Base-by-base conservation (phyloP, 1,140 invertebrate species). In the Agraylea sexmaculata region DNA sequence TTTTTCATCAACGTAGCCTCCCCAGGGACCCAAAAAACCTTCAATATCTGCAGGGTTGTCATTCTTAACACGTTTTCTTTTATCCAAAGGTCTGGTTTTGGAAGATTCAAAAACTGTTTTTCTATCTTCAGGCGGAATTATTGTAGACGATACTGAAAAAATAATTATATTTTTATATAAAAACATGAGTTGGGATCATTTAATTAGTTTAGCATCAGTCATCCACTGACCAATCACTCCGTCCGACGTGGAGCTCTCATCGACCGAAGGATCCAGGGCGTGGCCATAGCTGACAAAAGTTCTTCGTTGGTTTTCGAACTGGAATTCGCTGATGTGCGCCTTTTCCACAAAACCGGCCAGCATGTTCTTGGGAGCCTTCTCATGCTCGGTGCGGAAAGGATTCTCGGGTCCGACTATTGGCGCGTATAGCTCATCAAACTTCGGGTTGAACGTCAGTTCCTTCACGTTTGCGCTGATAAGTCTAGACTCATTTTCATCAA, bases 21-120 rank as follows among this genome's bases (percentile, higher is more conserved):
- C 94, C 96, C 96, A 99, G 0, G 95, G 96, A 1, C 96, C 95
- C 2, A 93, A 64, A 60, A 94, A 98, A 5, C 92, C 93, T 42
- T 88, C 88, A 42, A 99, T 76, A 69, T 99, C 95, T 20, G 74
- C 67, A 0, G 95, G 78, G 62, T 97, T 77, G 51, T 85, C 77
- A 69, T 99, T 99, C 59, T 78, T 84, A 29, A 80, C 74, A 51
- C 91, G 69, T 67, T 97, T 98, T 56, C 93, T 75, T 57, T 90
- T 94, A 53, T 91, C 83, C 3, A 80, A 64, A 29, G 75, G 74
- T 55, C 77, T 66, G 50, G 78, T 71, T 30, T 77, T 77, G 15
- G 79, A 78, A 21, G 66, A 73, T 64, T 95, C 91, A 71, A 95
- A 95, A 1, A 94, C 89, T 31, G 88, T 90, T 54, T 87, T 88